These are phyloP conservation scores for Gephyroberyx darwinii DNA, from an alignment of 2,797 vertebrate species.

Conservation along the genomic window DNA sequence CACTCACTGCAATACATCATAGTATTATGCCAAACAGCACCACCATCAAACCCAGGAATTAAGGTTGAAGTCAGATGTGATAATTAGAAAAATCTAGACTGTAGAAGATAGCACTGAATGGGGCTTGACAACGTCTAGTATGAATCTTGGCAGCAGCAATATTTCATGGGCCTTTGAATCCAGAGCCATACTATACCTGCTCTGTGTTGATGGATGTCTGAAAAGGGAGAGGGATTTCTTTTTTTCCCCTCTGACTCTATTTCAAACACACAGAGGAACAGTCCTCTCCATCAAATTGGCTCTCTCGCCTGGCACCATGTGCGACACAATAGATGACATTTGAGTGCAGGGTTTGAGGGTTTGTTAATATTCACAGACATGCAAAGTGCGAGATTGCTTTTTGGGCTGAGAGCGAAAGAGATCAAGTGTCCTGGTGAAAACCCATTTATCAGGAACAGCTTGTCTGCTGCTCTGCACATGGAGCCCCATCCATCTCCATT, in stretches of 20 bases:
- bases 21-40: conserved; percentile 17
- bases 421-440: conserved; percentile 78
- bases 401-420: conserved; percentile 73
- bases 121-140: conserved; percentile 32
- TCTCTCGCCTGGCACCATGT: conserved; percentile 67
- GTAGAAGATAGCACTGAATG: conserved; percentile 31
- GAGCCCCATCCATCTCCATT: conserved; percentile 80
- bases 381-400: conserved; percentile 82
- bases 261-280: conserved; percentile 67
- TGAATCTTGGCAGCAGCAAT: conserved; percentile 54
- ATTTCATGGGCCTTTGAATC: conserved; percentile 57
- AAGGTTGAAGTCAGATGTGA: conserved; percentile 51
- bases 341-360: conserved; percentile 74
- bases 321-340: conserved; percentile 77
- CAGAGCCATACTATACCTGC: conserved; percentile 60
- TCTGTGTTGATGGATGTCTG: conserved; percentile 64
- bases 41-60: conserved; percentile 23
- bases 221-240: conserved; percentile 57
- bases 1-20: conserved; percentile 21
- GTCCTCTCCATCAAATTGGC: conserved; percentile 71
- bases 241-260: conserved; percentile 45
- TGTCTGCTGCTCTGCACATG: conserved; percentile 74
- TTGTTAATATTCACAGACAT: conserved; percentile 84
- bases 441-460: conserved; percentile 79
- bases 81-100: conserved; percentile 44